Base-by-base conservation (phyloP, 2,113 vertebrate species). In the Todiramphus chloris region DNA sequence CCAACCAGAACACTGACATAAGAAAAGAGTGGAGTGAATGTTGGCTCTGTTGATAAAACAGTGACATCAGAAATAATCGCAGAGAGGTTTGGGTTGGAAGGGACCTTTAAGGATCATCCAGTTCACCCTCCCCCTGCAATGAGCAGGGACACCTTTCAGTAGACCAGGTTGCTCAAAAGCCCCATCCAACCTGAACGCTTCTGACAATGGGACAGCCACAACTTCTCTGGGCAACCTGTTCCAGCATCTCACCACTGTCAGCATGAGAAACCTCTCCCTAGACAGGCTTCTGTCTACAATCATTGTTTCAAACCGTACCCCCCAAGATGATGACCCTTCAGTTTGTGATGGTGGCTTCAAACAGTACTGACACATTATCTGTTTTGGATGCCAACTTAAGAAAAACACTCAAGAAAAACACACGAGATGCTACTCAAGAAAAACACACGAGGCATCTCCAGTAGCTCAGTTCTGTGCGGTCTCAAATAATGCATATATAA, bases 381-480 rank as follows among this genome's bases (percentile, higher is more conserved):
- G 48, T 44, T 89, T 72, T 60, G 23, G 43, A 89, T 44, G 82
- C 3, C 43, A 76, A 18, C 37, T 75, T n/a, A n/a, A n/a, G n/a
- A n/a, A n/a, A n/a, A n/a, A n/a, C n/a, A 21, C 66, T 72, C 0
- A 1, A 79, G 67, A 64, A 62, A 63, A 67, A 67, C 10, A 0
- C 2, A 69, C 11, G 8, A 3, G 41, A n/a, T n/a, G n/a, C n/a
- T n/a, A 21, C 66, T 72, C 0, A 1, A 79, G 67, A 64, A 62
- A 63, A 67, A 67, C 10, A 0, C 2, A 69, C 11, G 8, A 3
- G 41, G 13, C 19, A 30, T 50, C 37, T 78, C n/a, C 33, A 44
- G 11, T 13, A 92, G 16, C 27, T 72, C 91, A 60, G 9, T 35
- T 79, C 66, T 63, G 5, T 48, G 64, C 27, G 4, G 25, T 39